phyloP scores from a whole-genome alignment of 2,113 vertebrate genomes.

The Emydura subglobosa region DNA sequence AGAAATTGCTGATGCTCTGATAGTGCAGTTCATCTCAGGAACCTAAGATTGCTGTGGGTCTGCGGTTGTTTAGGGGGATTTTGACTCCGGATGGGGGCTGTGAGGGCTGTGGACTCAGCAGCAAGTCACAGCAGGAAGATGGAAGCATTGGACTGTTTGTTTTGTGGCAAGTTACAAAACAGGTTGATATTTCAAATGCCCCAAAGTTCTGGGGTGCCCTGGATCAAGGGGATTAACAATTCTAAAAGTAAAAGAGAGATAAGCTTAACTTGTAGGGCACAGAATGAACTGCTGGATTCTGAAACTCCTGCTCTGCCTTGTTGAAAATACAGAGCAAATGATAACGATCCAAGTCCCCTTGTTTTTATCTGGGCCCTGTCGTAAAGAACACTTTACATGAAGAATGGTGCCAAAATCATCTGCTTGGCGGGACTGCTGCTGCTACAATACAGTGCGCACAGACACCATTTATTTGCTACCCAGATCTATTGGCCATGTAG shows the following conservation, averaged over 20 bases:
- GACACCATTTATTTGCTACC: rapidly evolving
- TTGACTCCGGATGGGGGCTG: neutral
- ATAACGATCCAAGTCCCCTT: neutral
- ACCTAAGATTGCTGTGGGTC: neutral
- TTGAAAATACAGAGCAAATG: conserved; percentile 16
- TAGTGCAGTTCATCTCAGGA: neutral
- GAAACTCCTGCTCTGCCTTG: neutral
- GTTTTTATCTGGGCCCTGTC: neutral
- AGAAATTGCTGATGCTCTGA: neutral
- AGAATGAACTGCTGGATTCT: neutral
- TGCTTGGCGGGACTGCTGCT: neutral
- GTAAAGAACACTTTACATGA: neutral
- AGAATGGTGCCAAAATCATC: neutral
- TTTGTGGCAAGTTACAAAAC: neutral
- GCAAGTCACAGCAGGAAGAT: too few species aligned
- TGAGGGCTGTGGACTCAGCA: neutral
- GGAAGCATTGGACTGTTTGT: neutral
- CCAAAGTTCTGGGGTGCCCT: neutral
- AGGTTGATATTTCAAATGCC: neutral
- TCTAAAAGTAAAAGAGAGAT: neutral
- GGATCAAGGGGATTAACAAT: neutral
- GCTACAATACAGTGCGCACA: neutral
- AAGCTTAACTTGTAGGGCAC: neutral
- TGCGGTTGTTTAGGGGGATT: neutral
- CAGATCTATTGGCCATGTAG: rapidly evolving